Percentiles rank a stretch among this genome's conserved stretches.
Evolutionary conservation across 2,113 vertebrate species (phyloP).

Genomic region (Stegastes partitus): DNA sequence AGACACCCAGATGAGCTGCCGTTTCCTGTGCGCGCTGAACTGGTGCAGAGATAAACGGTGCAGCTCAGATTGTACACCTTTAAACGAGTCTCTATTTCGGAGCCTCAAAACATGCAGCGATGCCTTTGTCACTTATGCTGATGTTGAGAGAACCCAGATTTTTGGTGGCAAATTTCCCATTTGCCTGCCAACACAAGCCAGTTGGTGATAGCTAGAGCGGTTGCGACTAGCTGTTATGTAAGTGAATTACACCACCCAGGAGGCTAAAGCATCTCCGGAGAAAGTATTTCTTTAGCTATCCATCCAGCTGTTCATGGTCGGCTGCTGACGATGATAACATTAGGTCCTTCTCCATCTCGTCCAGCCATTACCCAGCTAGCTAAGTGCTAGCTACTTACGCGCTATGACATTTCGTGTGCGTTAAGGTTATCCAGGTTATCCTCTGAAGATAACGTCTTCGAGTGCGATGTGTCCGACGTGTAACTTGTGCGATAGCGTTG

Average conservation of each 20-base stretch:
- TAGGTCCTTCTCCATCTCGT: constrained; percentile 74
- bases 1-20: background rate
- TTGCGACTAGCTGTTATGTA: constrained; percentile 72
- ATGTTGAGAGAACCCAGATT: constrained; percentile 43
- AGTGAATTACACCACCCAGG: constrained; percentile 72
- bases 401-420: constrained; percentile 82
- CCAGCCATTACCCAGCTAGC: constrained; percentile 72
- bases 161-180: constrained; percentile 60
- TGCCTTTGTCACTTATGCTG: constrained; percentile 46
- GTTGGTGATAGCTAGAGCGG: constrained; percentile 49
- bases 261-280: constrained; percentile 77
- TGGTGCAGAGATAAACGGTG: constrained; percentile 31
- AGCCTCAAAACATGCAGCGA: constrained; percentile 39
- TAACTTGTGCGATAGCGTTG: constrained; percentile 40
- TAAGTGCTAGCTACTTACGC: constrained; percentile 75
- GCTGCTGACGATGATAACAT: constrained; percentile 55
- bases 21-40: constrained; percentile 11
- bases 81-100: constrained; percentile 43
- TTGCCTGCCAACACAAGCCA: constrained; percentile 61
- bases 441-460: constrained; percentile 67
- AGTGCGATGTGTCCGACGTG: constrained; percentile 52
- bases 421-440: constrained; percentile 83
- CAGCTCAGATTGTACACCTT: constrained; percentile 18
- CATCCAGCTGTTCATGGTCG: constrained; percentile 69
- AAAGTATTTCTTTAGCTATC: constrained; percentile 65